Evolutionary conservation across 2,113 vertebrate genomes (phyloP).

Genomic region (Spea multiplicata): DNA sequence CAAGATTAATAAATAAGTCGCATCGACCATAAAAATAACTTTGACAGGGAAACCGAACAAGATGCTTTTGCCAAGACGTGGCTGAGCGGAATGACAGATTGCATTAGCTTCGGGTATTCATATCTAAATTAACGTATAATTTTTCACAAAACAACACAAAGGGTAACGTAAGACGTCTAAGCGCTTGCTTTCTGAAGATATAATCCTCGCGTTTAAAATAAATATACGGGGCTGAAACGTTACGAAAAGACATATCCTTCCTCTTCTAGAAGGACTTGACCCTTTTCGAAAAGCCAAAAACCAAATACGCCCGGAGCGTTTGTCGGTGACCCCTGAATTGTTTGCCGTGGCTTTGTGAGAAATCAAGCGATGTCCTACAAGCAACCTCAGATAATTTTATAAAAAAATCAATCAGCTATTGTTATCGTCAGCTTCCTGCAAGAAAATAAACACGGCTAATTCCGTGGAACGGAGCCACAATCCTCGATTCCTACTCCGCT

Average conservation of each 20-base stretch:
- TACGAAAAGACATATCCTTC: slow-evolving; percentile 54
- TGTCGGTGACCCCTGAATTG: slow-evolving; percentile 63
- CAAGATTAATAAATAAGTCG: neutral
- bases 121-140: slow-evolving; percentile 39
- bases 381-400: slow-evolving; percentile 68
- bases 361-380: slow-evolving; percentile 60
- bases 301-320: slow-evolving; percentile 55
- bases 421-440: slow-evolving; percentile 66
- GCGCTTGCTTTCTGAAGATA: slow-evolving; percentile 14
- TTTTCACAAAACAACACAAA: slow-evolving; percentile 40
- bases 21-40: neutral
- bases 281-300: slow-evolving; percentile 60
- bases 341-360: slow-evolving; percentile 67
- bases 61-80: neutral
- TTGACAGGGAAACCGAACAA: neutral
- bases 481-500: neutral
- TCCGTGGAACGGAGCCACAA: neutral
- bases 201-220: slow-evolving; percentile 53
- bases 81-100: slow-evolving; percentile 11
- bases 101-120: slow-evolving; percentile 38
- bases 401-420: slow-evolving; percentile 67
- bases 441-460: slow-evolving; percentile 68
- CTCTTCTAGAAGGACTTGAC: slow-evolving; percentile 58
- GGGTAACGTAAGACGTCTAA: slow-evolving; percentile 27
- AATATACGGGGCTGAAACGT: slow-evolving; percentile 55